Evolutionary conservation across 2,797 vertebrate genomes (phyloP).

Genomic region (Dendrocincla tyrannina): DNA sequence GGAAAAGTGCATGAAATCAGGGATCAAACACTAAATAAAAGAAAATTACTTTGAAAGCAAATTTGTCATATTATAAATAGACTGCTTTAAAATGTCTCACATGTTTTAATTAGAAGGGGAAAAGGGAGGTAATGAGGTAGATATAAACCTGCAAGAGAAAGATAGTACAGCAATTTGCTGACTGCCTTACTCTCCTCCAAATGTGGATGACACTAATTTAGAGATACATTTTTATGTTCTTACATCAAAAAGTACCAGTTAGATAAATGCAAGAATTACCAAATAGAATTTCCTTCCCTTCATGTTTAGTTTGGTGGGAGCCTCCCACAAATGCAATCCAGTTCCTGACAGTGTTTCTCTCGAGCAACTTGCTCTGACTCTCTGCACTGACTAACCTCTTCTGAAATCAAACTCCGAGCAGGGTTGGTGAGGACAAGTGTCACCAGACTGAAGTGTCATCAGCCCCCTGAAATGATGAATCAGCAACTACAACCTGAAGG

Average conservation of each 20-base stretch:
- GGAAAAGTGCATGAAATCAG: constrained; percentile 65
- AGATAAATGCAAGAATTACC: constrained; percentile 51
- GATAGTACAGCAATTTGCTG: not conserved
- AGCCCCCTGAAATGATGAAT: not conserved
- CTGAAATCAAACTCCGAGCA: not conserved
- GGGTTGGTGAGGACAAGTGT: not conserved
- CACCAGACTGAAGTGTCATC: not conserved
- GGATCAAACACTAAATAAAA: constrained; percentile 78
- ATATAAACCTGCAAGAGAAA: constrained; percentile 1
- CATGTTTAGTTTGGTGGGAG: not conserved
- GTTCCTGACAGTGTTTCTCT: not conserved
- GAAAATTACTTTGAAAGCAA: constrained; percentile 75
- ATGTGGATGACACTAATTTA: constrained; percentile 60
- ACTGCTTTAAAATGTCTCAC: constrained; percentile 68
- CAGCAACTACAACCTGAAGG: not conserved
- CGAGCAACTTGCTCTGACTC: not conserved
- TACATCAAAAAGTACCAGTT: constrained; percentile 41
- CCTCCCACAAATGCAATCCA: not conserved
- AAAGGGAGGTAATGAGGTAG: constrained; percentile 31
- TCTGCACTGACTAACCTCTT: not conserved
- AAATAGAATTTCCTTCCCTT: not conserved
- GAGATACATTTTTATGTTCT: constrained; percentile 46
- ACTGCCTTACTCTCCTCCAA: not conserved
- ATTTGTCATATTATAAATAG: constrained; percentile 72
- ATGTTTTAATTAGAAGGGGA: constrained; percentile 66